Percentiles rank a stretch among this genome's conserved stretches.
phyloP scores from a whole-genome alignment of 2,888 invertebrate genomes.

The Margaritifera margaritifera region DNA sequence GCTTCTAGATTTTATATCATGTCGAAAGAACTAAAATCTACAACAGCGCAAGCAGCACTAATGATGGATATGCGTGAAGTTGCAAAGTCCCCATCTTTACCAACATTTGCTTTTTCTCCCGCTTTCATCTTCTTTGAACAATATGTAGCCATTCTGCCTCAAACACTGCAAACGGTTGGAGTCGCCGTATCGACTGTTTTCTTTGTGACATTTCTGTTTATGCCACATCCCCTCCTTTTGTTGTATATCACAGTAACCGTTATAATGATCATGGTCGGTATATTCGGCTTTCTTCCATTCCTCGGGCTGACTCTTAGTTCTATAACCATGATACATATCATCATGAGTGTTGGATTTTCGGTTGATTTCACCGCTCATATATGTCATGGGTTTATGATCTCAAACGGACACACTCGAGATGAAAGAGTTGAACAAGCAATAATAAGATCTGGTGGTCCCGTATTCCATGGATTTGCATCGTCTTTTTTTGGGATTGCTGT shows the following conservation, averaged over 20 bases:
- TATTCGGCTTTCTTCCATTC: constrained; percentile 51
- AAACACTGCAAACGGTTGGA: constrained; percentile 56
- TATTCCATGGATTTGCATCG: constrained; percentile 46
- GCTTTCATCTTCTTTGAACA: constrained; percentile 62
- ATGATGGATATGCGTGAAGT: constrained; percentile 54
- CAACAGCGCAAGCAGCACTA: constrained; percentile 69
- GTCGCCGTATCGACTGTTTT: constrained; percentile 56
- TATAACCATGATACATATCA: constrained; percentile 62
- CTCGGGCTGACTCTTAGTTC: constrained; percentile 54
- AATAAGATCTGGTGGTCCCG: constrained; percentile 37
- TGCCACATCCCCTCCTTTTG: constrained; percentile 58
- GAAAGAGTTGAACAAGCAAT: constrained; percentile 32
- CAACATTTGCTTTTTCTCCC: constrained; percentile 47
- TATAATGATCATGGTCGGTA: constrained; percentile 55
- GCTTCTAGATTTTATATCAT: constrained; percentile 91
- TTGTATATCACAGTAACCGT: constrained; percentile 46
- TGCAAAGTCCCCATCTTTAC: constrained; percentile 36
- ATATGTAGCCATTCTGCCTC: constrained; percentile 55
- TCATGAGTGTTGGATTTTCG: constrained; percentile 63
- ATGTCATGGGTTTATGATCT: constrained; percentile 50
- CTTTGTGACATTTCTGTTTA: constrained; percentile 56
- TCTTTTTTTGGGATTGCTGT: constrained; percentile 47
- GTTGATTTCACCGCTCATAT: constrained; percentile 58
- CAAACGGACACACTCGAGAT: constrained; percentile 20
- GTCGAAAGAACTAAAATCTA: constrained; percentile 90